Percentiles rank a stretch among this genome's conserved stretches.
Evolutionary conservation across 2,888 invertebrate genomes (phyloP).

Genomic region (Acanthoscelides obtectus): DNA sequence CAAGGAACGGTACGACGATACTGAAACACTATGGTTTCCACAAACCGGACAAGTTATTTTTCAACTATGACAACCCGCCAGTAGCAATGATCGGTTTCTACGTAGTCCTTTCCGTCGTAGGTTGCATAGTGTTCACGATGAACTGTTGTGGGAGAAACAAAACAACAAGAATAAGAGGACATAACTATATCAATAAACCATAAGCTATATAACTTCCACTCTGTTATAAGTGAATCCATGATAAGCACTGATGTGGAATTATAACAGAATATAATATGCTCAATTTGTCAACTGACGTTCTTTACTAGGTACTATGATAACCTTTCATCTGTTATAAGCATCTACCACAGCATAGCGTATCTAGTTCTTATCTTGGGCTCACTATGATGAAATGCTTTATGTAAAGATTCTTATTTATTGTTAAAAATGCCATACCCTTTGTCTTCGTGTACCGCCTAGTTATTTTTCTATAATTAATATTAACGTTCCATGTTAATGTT

Average conservation of each 20-base stretch:
- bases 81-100: constrained; percentile 60
- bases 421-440: not conserved
- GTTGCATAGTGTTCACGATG: constrained; percentile 56
- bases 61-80: constrained; percentile 53
- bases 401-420: not conserved
- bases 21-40: constrained; percentile 53
- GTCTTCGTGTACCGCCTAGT: not conserved
- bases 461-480: not conserved
- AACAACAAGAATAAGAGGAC: constrained; percentile 46
- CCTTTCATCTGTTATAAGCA: no score
- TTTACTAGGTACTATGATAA: no score
- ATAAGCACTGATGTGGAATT: no score
- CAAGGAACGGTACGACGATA: constrained; percentile 72
- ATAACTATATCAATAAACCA: constrained; percentile 59
- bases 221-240: no score
- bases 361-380: not conserved
- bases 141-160: constrained; percentile 33
- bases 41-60: constrained; percentile 51
- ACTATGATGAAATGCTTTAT: not conserved
- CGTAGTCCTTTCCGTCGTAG: constrained; percentile 56
- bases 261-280: no score
- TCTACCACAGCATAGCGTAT: no score
- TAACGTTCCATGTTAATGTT: not conserved
- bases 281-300: no score
- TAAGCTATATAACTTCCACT: constrained; percentile 33